Evolutionary conservation across 1,140 invertebrate genomes (phyloP).

Genomic region (Gryllus bimaculatus): DNA sequence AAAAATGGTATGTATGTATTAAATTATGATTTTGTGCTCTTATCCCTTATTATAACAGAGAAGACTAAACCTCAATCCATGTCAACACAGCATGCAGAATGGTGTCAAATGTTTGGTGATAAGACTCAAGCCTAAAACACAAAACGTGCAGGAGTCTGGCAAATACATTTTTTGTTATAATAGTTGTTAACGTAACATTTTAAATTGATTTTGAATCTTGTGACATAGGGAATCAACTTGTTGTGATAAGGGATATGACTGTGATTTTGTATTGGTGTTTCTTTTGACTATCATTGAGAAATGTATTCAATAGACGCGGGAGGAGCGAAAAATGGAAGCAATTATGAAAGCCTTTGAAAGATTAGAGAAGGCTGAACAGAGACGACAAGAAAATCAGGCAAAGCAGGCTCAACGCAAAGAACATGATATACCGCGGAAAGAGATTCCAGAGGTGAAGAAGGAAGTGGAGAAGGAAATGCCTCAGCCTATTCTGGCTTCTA

Average conservation of each 20-base stretch:
- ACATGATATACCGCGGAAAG: slow-evolving; percentile 23
- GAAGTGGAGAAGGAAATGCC: slow-evolving; percentile 6
- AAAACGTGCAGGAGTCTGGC: too few species aligned
- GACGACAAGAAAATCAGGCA: slow-evolving; percentile 55
- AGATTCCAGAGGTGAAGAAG: slow-evolving; percentile 10
- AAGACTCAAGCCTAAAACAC: too few species aligned
- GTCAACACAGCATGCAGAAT: too few species aligned
- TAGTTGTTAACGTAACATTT: too few species aligned
- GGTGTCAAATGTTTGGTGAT: too few species aligned
- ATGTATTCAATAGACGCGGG: slow-evolving; percentile 53
- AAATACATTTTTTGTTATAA: too few species aligned
- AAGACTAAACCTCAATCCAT: too few species aligned
- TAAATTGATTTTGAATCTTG: too few species aligned
- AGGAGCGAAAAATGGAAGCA: slow-evolving; percentile 93
- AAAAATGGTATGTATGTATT: not conserved
- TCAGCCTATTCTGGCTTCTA: not conserved
- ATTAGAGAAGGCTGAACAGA: slow-evolving; percentile 66
- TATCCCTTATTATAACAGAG: not conserved
- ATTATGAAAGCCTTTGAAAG: slow-evolving; percentile 87
- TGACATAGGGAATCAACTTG: too few species aligned
- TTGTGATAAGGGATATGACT: too few species aligned
- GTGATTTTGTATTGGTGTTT: too few species aligned
- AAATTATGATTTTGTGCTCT: not conserved
- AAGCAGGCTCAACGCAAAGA: slow-evolving; percentile 30
- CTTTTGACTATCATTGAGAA: too few species aligned